Evolutionary conservation across 1,140 invertebrate genomes (phyloP), one percentile per base, ranked within the genome.

Genomic region (Cataglyphis hispanica): DNA sequence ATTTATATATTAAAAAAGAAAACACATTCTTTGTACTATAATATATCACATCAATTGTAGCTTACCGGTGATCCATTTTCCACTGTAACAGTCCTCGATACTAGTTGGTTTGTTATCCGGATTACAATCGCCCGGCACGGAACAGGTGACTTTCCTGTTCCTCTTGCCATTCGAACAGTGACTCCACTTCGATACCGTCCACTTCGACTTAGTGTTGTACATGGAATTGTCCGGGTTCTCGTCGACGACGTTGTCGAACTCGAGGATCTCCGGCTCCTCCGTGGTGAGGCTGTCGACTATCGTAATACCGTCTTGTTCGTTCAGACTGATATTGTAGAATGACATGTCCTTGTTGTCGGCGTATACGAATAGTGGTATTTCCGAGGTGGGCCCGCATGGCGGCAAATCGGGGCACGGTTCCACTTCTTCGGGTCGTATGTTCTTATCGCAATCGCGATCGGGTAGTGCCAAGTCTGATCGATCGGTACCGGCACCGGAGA

Each of bases 351-450:
- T 93, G 25, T 92, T 92, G 53, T 93, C 92, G 11, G 90, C 64
- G 70, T 92, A 92, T 27, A 93, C 87, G 64, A 94, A 91, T 34
- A 93, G 63, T 1, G 93, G 93, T 8, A 86, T 27, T 31, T 93
- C 92, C 4, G 93, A 88, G 27, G 87, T 86, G 8, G 89, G 31
- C 6, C 87, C 89, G 80, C 97, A 97, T 25, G 94, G 93, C 5
- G 96, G 96, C 80, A 97, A 93, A 84, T 95, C 93, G 25, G 95
- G 95, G 92, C 97, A 98, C 0, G 95, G 94, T 87, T 97, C 96
- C 34, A 96, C 92, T 89, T 97, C 97, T 37, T 94, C 93, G 0
- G 97, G 97, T 86, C 96, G 96, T 0, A 93, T 93, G 63, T 95
- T 90, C 0, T 93, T 94, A 19, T 95, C 95, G 91, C 97, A 98